phyloP scores from a whole-genome alignment of 2,888 invertebrate genomes.

The Tetrapedia diversipes region DNA sequence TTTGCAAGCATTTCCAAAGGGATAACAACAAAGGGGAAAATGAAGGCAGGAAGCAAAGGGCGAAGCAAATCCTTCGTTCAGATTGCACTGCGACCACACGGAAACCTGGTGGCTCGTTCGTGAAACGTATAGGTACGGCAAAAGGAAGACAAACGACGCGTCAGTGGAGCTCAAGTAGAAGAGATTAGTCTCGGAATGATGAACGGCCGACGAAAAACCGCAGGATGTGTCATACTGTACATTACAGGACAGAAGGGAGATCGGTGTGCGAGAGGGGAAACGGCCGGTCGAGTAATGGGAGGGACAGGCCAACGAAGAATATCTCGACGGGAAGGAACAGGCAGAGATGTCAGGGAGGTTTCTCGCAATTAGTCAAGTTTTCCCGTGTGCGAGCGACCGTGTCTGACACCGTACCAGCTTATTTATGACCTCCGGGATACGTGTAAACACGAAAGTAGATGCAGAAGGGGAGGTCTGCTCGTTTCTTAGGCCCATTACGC shows the following conservation, averaged over 20 bases:
- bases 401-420: constrained; percentile 61
- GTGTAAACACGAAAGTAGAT: constrained; percentile 69
- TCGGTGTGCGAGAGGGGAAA: constrained; percentile 19
- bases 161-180: constrained; percentile 71
- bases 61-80: constrained; percentile 23
- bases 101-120: neutral
- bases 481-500: no score
- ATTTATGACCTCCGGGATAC: constrained; percentile 65
- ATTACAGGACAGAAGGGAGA: constrained; percentile 53
- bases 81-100: constrained; percentile 28
- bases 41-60: neutral
- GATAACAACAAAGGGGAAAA: neutral
- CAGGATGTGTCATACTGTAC: constrained; percentile 66
- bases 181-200: constrained; percentile 74
- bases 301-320: constrained; percentile 55
- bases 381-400: constrained; percentile 58
- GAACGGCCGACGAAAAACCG: constrained; percentile 69
- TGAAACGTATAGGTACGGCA: constrained; percentile 36
- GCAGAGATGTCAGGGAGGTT: constrained; percentile 66
- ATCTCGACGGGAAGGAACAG: constrained; percentile 67
- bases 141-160: constrained; percentile 71
- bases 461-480: constrained; percentile 45
- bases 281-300: constrained; percentile 27
- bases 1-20: no score
- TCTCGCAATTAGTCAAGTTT: constrained; percentile 72